Evolutionary conservation across 1,140 invertebrate species (phyloP), one percentile per base, ranked within the genome.

Genomic region (Aphidius gifuensis): DNA sequence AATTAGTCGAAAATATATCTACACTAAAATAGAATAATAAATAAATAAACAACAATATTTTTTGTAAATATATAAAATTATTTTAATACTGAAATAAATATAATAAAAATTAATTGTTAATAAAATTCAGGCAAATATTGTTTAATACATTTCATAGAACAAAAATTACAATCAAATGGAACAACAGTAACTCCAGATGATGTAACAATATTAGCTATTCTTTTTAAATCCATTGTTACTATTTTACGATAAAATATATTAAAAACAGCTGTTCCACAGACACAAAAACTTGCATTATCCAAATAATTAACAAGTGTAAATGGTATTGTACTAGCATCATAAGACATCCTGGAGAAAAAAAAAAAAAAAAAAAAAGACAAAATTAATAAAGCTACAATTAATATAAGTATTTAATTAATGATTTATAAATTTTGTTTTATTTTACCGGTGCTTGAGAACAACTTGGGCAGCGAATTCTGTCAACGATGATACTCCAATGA

Each of bases 241-340:
- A 78, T 65, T 60, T 74, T 77, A 58, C 65, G 69, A 66, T 82
- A 69, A 62, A 71, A 82, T 54, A 74, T 69, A 69, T 83, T 77
- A 58, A 87, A 83, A 65, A 85, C 86, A 47, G 86, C 78, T 62
- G 72, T 77, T 11, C 85, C 85, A 72, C 87, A 89, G 3, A 84
- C 63, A 70, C 86, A 89, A 72, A 83, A 85, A 64, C 83, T 81
- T 5, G 86, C 84, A 65, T 83, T 74, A 66, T 88, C 84, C 61
- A 89, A 76, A 72, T 83, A 86, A 46, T 82, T 71, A 1, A 87
- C 83, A 43, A 89, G 70, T 40, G 83, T 87, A 60, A 71, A 68
- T 8, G 87, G 87, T 68, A 89, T 82, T 23, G 80, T 79, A 61
- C 83, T 83, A n/a, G 81, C 72, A 65, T 83, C 78, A 74, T 87